Percentiles rank a stretch among this genome's conserved stretches.
phyloP scores from a whole-genome alignment of 2,113 vertebrate species.

The Crotalus horridus region DNA sequence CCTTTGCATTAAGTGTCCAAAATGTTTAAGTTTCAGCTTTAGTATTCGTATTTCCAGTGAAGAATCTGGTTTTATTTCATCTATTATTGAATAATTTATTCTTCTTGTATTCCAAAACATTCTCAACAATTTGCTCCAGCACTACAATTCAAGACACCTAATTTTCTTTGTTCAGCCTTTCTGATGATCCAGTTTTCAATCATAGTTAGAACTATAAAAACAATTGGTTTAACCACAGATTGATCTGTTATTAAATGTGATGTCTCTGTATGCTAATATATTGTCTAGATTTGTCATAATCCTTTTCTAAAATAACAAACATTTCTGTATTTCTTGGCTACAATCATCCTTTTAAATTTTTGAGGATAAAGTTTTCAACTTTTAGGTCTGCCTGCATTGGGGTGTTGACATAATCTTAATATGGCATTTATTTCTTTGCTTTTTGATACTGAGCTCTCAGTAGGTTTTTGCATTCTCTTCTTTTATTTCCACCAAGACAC shows the following conservation, averaged over 20 bases:
- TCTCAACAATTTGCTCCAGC: background rate
- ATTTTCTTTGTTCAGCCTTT: background rate
- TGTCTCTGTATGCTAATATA: background rate
- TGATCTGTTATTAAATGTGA: background rate
- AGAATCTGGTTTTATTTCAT: background rate
- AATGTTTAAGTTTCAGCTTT: background rate
- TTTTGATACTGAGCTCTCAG: background rate
- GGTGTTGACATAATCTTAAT: background rate
- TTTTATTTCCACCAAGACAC: background rate
- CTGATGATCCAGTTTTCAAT: background rate
- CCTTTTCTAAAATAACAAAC: background rate
- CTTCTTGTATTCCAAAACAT: background rate
- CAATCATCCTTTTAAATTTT: background rate
- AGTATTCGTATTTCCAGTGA: background rate
- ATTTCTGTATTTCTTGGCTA: background rate
- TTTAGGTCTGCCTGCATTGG: background rate
- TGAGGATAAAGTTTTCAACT: background rate
- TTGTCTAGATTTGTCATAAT: background rate
- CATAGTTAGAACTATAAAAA: background rate
- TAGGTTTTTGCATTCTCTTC: background rate
- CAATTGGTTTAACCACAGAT: background rate
- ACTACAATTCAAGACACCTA: background rate
- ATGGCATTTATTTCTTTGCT: background rate
- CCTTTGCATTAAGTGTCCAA: background rate
- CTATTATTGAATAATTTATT: too few species aligned